A percentile compares a stretch with the other conserved stretches of the same genome.
These are phyloP conservation scores for Daphoenositta chrysoptera DNA, from an alignment of 2,113 vertebrate species.

Conservation along the genomic window DNA sequence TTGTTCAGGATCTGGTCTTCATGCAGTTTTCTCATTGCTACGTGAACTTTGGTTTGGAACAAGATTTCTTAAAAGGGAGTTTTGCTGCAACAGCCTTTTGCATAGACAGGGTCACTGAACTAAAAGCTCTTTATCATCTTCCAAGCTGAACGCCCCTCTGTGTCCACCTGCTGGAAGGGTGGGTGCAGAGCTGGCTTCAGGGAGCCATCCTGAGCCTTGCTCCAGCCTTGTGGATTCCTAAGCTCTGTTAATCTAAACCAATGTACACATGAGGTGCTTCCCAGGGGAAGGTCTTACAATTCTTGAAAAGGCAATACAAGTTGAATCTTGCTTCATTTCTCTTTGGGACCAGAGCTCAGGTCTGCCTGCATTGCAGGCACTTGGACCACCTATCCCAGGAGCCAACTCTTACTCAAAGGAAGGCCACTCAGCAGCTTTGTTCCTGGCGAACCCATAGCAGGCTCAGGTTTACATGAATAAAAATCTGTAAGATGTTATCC, in stretches of 20 bases:
- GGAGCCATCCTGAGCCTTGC: neutral
- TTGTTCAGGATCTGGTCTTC: neutral
- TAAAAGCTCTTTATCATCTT: neutral
- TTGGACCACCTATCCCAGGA: neutral
- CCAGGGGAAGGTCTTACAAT: neutral
- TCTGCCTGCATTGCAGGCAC: neutral
- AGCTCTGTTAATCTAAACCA: neutral
- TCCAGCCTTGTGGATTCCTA: neutral
- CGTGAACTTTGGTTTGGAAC: neutral
- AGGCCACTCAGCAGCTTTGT: neutral
- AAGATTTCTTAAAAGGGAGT: neutral
- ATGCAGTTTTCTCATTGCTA: neutral
- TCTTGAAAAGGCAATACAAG: neutral
- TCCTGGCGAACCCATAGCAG: neutral
- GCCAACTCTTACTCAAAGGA: neutral
- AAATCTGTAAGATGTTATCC: neutral
- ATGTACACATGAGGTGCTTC: neutral
- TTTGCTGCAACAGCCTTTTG: neutral
- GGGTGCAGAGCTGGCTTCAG: neutral
- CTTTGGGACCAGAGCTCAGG: neutral
- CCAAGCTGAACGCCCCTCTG: accelerated
- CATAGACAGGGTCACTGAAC: accelerated
- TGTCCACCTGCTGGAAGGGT: neutral
- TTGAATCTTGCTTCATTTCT: neutral
- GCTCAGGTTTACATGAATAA: neutral